Evolutionary conservation across 2,113 vertebrate genomes (phyloP), one percentile per base, ranked within the genome.

Genomic region (Phaethon lepturus): DNA sequence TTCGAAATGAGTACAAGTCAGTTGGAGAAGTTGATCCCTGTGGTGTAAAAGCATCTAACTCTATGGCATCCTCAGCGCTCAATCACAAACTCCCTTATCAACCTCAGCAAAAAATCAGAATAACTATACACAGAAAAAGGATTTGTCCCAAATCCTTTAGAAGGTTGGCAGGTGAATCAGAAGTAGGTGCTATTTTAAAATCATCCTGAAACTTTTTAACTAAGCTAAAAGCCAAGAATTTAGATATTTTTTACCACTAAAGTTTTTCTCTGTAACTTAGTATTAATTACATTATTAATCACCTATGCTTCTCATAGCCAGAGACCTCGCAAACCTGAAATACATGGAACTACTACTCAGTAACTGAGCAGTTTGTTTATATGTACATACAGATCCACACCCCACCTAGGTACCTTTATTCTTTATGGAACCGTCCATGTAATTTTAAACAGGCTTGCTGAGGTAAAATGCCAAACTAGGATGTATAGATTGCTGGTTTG

Each of bases 61-160:
- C 33, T 52, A 68, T 35, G 38, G 8, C 45, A 69, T 69, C 35
- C 33, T 58, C 59, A 40, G 33, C 56, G 19, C 40, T 87, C 40
- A 87, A 38, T 86, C 76, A 81, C 11, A 64, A 89, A 91, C 53
- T 91, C 28, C 12, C 18, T 52, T 77, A 81, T 85, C 69, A 78
- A 53, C 26, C 33, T 74, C 26, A 62, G 69, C 23, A 87, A 84
- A 91, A 78, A 49, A 3, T 1, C 20, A 60, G 58, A 80, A 67
- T 72, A 84, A 23, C 47, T 71, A 11, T 17, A 62, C 5, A 38
- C 20, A 58, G 44, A 45, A 38, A 78, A 71, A 69, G 47, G 40
- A 62, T 91, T 93, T 85, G 80, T 45, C 45, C 28, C 17, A 82
- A 56, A 62, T 55, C 28, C 9, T 63, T 80, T 58, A 74, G 25